Conservation (phyloP, 1,140 invertebrate genomes). For the Drosophila pseudoobscura region DNA sequence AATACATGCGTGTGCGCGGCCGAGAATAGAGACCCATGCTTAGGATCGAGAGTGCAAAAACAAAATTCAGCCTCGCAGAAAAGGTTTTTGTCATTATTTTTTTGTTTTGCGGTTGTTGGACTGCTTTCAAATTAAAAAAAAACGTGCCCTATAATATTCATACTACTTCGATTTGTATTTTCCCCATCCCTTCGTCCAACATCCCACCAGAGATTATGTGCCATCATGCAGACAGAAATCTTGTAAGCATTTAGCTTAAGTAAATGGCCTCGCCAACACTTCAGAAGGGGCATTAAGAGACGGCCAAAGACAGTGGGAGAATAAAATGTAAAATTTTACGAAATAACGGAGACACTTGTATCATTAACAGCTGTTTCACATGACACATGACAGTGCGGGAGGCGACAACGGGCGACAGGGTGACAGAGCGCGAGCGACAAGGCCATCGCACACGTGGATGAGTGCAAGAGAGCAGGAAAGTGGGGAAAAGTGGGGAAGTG, state of each 20-base stretch:
- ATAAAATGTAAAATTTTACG: slow-evolving; percentile 46
- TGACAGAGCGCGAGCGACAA: slow-evolving; percentile 30
- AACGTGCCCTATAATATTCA: too few relatives aligned
- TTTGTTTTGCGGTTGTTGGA: too few relatives aligned
- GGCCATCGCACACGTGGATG: slow-evolving; percentile 27
- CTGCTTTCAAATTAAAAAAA: too few relatives aligned
- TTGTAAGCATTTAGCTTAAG: slow-evolving; percentile 45
- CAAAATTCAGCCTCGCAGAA: too few relatives aligned
- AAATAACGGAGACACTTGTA: slow-evolving; percentile 60
- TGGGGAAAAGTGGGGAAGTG: slow-evolving; percentile 11
- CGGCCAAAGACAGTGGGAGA: slow-evolving; percentile 2
- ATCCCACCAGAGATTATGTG: slow-evolving; percentile 37
- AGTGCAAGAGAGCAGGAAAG: slow-evolving; percentile 7
- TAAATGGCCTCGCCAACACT: slow-evolving; percentile 31
- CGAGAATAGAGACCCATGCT: too few relatives aligned
- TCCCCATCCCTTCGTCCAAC: not conserved
- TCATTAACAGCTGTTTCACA: slow-evolving; percentile 75
- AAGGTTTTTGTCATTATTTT: too few relatives aligned
- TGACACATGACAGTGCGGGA: slow-evolving; percentile 55
- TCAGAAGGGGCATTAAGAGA: slow-evolving; percentile 2
- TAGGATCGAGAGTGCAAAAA: too few relatives aligned
- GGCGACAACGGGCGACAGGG: not conserved
- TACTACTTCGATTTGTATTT: too few relatives aligned
- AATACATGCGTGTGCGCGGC: too few relatives aligned
- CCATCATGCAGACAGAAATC: slow-evolving; percentile 19